phyloP scores from a whole-genome alignment of 2,113 vertebrate species.

The Datnioides undecimradiatus region DNA sequence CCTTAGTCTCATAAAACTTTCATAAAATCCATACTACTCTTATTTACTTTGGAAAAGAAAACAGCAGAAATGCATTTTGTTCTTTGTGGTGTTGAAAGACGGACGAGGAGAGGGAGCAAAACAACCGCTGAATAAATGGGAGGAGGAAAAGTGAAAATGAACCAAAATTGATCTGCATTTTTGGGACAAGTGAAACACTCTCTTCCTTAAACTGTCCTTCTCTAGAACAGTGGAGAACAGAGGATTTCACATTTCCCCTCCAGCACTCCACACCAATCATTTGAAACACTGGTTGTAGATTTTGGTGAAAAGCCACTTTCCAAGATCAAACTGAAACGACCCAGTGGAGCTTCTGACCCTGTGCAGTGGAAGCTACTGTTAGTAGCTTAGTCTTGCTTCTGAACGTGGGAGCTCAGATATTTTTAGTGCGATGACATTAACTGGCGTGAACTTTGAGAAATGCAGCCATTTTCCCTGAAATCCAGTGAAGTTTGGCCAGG shows the following conservation, averaged over 20 bases:
- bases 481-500: not conserved
- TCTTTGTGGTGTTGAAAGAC: too few species aligned
- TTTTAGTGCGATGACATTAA: not conserved
- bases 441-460: slow-evolving; percentile 3
- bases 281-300: not conserved
- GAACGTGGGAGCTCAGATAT: not conserved
- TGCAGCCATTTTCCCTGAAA: not conserved
- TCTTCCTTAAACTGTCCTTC: not conserved
- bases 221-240: not conserved
- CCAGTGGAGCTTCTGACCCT: not conserved
- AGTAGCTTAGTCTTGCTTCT: too few species aligned
- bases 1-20: too few species aligned
- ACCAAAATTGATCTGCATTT: slow-evolving; percentile 5
- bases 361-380: not conserved
- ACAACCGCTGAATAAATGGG: not conserved
- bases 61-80: too few species aligned
- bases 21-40: too few species aligned
- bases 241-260: slow-evolving; percentile 13
- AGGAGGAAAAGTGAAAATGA: slow-evolving; percentile 15
- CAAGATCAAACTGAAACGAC: not conserved
- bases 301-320: not conserved
- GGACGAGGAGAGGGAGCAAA: too few species aligned
- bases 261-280: slow-evolving; percentile 1
- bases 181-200: not conserved
- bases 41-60: too few species aligned